Conservation (phyloP, 2,113 vertebrate genomes). For the Orycteropus afer region DNA sequence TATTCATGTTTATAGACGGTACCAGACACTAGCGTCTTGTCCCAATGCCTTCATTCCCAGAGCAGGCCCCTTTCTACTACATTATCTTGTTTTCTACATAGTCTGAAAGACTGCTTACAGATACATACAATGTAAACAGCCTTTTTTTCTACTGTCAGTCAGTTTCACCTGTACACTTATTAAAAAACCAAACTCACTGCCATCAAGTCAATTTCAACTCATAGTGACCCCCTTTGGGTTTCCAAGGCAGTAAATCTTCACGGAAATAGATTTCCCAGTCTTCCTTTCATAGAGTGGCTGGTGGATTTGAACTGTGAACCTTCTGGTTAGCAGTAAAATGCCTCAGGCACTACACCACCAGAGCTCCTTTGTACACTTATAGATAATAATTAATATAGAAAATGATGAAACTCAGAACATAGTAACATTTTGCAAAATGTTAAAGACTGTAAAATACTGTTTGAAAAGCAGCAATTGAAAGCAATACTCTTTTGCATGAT, state of each 20-base stretch:
- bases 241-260: too few relatives aligned
- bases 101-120: not conserved
- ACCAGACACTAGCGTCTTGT: not conserved
- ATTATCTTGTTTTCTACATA: not conserved
- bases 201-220: too few relatives aligned
- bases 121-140: not conserved
- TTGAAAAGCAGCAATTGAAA: not conserved
- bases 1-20: not conserved
- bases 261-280: too few relatives aligned
- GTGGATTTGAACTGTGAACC: too few relatives aligned
- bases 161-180: not conserved
- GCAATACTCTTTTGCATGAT: not conserved
- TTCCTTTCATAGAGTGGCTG: too few relatives aligned
- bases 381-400: not conserved
- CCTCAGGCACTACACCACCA: too few relatives aligned
- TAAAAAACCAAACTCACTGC: too few relatives aligned
- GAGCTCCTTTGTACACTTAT: too few relatives aligned
- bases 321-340: too few relatives aligned
- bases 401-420: not conserved
- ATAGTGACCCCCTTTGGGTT: too few relatives aligned
- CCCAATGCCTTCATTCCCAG: not conserved
- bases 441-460: not conserved
- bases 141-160: not conserved
- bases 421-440: not conserved
- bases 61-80: not conserved